Conservation (phyloP, 2,888 invertebrate species). For the Arrhopalites spinosus region DNA sequence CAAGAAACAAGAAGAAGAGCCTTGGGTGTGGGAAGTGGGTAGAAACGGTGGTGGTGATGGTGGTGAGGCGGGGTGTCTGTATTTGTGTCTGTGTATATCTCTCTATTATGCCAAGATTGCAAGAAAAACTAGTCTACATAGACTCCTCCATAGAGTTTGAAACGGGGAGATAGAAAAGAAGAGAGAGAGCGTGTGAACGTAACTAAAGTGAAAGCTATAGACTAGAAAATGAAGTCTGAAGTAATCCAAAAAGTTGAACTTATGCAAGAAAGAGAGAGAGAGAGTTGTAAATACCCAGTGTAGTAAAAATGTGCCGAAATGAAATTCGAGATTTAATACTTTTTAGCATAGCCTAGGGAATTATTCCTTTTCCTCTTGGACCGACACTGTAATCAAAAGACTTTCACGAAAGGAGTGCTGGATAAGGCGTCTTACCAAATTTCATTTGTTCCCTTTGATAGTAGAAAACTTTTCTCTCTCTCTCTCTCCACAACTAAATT, state of each 20-base stretch:
- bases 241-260: constrained; percentile 56
- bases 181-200: constrained; percentile 39
- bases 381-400: constrained; percentile 56
- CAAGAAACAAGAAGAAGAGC: constrained; percentile 17
- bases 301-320: constrained; percentile 57
- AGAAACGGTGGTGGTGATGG: not conserved
- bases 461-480: constrained; percentile 30
- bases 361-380: constrained; percentile 56
- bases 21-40: constrained; percentile 11
- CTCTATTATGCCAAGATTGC: no score
- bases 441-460: constrained; percentile 50
- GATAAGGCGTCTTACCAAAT: constrained; percentile 50
- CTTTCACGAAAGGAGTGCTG: constrained; percentile 38
- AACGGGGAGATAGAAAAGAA: constrained; percentile 19
- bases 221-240: constrained; percentile 56
- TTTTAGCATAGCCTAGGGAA: constrained; percentile 57
- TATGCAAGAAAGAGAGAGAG: constrained; percentile 49
- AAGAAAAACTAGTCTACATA: no score
- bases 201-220: constrained; percentile 50
- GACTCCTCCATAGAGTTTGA: no score
- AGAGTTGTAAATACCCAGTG: constrained; percentile 52
- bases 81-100: not conserved
- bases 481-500: constrained; percentile 52
- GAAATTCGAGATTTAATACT: constrained; percentile 57
- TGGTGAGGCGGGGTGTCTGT: not conserved